Percentiles rank a stretch among this genome's conserved stretches.
These are phyloP conservation scores for Plutella xylostella DNA, from an alignment of 2,888 invertebrate genomes.

Conservation along the genomic window DNA sequence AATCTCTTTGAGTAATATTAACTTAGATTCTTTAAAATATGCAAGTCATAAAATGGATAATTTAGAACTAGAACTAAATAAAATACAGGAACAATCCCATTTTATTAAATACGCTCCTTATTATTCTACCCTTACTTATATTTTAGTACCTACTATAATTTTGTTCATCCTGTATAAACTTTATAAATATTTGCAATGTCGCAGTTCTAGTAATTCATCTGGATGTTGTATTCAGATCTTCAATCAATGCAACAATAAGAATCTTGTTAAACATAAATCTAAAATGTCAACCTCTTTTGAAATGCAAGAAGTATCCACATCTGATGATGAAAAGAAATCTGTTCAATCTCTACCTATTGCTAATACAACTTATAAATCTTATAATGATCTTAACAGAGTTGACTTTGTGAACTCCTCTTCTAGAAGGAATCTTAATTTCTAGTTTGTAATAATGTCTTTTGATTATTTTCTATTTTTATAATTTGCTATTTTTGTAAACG, in stretches of 20 bases:
- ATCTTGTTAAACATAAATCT: background rate
- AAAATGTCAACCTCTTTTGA: too few relatives aligned
- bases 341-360: background rate
- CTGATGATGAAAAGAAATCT: background rate
- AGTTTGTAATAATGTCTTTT: too few relatives aligned
- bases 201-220: background rate
- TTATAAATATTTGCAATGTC: background rate
- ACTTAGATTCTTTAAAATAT: background rate
- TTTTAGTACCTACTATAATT: background rate
- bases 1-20: background rate
- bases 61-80: background rate
- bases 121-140: background rate
- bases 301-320: background rate
- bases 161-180: background rate
- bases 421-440: too few relatives aligned
- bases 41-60: background rate
- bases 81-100: background rate
- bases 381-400: too few relatives aligned
- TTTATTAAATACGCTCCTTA: background rate
- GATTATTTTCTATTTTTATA: too few relatives aligned
- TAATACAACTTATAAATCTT: background rate
- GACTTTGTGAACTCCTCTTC: too few relatives aligned
- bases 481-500: too few relatives aligned
- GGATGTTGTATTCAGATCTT: background rate
- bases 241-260: background rate